Base-by-base conservation (phyloP, 2,888 invertebrate species). In the Parnassius glacialis region DNA sequence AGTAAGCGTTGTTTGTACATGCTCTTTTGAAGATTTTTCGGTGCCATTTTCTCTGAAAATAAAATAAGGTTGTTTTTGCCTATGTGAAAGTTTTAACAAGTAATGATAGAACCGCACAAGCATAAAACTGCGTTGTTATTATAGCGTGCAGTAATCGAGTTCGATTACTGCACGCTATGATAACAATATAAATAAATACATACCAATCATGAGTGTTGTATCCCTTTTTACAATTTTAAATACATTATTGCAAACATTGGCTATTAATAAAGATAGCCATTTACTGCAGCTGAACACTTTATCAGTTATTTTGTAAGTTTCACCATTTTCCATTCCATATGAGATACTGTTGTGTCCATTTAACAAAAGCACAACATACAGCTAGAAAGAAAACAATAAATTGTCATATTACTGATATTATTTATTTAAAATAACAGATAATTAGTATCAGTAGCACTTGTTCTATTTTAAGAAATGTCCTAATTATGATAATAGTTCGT, bases 191-290 rank as follows among this genome's bases (percentile, higher is more conserved):
- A n/a, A n/a, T n/a, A n/a, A n/a, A 51, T 44, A 71, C 78, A 74
- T 71, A 90, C 89, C 87, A 70, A 90, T 77, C 69, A 87, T 76
- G 12, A 76, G 42, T 1, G 87, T 87, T 1, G 85, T 87, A 65
- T 90, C 89, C 64, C 90, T 78, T 63, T 89, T 90, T 11, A 86
- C 84, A 64, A 89, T 84, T 69, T 81, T 86, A 65, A 82, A 84
- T 0, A 76, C 78, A 61, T 86, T 87, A 64, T 84, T 80, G 65
- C 90, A 90, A 63, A 90, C 76, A 44, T 80, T 82, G 65, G 74
- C 79, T 64, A 90, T 83, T n/a, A 85, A 67, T 16, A 73, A 76
- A 0, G 90, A 82, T 41, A 90, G 73, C 78, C 78, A 81, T 43
- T 82, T 78, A 70, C 89, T 89, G 65, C 90, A 90, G 47, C 74